Percentiles rank a stretch among this genome's conserved stretches.
phyloP scores from a whole-genome alignment of 2,113 vertebrate genomes.

The Mus spicilegus region DNA sequence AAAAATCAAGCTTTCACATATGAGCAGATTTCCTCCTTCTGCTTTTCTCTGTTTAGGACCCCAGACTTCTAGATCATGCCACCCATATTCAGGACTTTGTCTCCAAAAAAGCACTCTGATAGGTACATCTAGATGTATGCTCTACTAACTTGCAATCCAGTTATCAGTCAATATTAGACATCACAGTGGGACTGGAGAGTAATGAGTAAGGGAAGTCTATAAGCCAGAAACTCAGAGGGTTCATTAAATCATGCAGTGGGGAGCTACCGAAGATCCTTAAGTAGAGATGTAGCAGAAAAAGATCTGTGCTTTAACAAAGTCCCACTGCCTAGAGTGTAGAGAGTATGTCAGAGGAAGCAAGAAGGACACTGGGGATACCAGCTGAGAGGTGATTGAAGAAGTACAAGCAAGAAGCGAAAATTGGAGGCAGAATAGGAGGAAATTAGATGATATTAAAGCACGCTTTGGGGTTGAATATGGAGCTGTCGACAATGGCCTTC shows the following conservation, averaged over 20 bases:
- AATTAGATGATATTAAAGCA: not conserved
- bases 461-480: not conserved
- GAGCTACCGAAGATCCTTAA: not conserved
- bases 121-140: not conserved
- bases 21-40: not conserved
- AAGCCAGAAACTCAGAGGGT: not conserved
- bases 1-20: not conserved
- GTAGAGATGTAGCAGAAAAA: not conserved
- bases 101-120: not conserved
- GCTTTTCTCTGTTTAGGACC: not conserved
- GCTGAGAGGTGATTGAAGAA: not conserved
- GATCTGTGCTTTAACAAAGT: not conserved
- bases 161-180: not conserved
- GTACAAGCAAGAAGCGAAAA: not conserved
- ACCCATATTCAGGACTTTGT: not conserved
- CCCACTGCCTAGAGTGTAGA: not conserved
- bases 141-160: not conserved
- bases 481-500: not conserved
- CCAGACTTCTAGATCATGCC: not conserved
- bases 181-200: not conserved
- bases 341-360: not conserved
- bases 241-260: fast-evolving
- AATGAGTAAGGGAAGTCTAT: not conserved
- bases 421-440: not conserved
- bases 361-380: not conserved